phyloP scores from a whole-genome alignment of 2,113 vertebrate species.

The Antigone vipio region DNA sequence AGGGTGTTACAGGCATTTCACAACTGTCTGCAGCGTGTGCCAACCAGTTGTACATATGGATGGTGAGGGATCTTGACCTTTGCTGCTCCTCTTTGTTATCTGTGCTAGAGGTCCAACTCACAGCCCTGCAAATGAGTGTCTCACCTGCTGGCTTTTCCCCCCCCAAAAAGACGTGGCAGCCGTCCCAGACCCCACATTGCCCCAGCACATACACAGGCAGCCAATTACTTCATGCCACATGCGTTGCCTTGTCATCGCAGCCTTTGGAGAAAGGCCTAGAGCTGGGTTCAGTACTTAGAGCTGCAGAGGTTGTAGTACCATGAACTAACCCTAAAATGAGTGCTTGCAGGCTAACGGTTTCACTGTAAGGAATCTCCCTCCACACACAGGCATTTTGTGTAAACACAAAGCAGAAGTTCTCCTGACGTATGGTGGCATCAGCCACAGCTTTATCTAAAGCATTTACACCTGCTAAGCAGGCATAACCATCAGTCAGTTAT shows the following conservation, averaged over 20 bases:
- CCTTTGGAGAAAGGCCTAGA: neutral
- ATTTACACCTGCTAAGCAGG: neutral
- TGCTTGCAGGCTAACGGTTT: neutral
- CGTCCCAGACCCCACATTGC: neutral
- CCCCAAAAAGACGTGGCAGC: neutral
- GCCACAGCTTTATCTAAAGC: neutral
- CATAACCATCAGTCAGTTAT: neutral
- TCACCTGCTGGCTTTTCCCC: neutral
- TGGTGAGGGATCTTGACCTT: neutral
- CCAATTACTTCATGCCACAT: neutral
- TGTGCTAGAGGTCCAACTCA: neutral
- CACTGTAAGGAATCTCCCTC: neutral
- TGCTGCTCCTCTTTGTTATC: neutral
- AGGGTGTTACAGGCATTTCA: neutral
- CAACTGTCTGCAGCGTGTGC: neutral
- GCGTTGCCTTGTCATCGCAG: neutral
- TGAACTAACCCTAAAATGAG: neutral
- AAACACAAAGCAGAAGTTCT: neutral
- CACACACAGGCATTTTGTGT: neutral
- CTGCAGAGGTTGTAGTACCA: neutral
- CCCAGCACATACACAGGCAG: neutral
- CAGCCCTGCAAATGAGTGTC: no score
- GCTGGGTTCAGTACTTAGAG: neutral
- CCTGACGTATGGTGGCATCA: rapidly evolving
- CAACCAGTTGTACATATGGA: neutral